Percentiles rank a stretch among this genome's conserved stretches.
Conservation (phyloP, 2,888 invertebrate genomes). For the Melinaea marsaeus region DNA sequence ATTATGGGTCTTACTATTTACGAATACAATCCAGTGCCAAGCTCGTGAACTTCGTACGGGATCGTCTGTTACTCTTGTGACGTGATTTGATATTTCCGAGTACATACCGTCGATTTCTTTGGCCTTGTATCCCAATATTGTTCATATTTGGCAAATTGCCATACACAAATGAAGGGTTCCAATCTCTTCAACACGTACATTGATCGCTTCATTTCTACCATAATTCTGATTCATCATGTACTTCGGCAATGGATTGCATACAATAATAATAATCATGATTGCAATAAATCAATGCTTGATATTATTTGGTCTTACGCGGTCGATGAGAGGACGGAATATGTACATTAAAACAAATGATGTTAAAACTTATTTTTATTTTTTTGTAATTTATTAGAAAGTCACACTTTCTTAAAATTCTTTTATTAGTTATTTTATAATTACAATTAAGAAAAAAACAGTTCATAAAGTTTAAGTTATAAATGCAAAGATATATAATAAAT, state of each 20-base stretch:
- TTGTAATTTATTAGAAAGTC: too few species aligned
- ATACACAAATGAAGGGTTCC: conserved; percentile 28
- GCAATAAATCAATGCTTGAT: too few species aligned
- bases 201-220: conserved; percentile 5
- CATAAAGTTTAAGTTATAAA: too few species aligned
- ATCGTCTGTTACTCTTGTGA: conserved; percentile 10
- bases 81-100: conserved; percentile 28
- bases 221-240: not conserved
- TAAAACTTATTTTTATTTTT: too few species aligned
- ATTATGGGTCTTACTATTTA: conserved; percentile 8
- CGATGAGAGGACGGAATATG: too few species aligned
- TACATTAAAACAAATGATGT: too few species aligned
- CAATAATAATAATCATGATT: too few species aligned
- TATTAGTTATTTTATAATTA: too few species aligned
- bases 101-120: conserved; percentile 25
- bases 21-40: conserved; percentile 17
- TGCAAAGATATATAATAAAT: too few species aligned
- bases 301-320: too few species aligned
- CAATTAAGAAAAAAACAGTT: too few species aligned
- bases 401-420: too few species aligned
- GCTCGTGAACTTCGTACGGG: conserved; percentile 12
- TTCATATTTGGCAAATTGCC: conserved; percentile 63
- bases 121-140: conserved; percentile 41
- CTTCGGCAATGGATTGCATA: not conserved
- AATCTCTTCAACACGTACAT: conserved; percentile 7